Percentiles rank a stretch among this genome's conserved stretches.
These are phyloP conservation scores for Hipparchia semele DNA, from an alignment of 2,888 invertebrate genomes.

Conservation along the genomic window DNA sequence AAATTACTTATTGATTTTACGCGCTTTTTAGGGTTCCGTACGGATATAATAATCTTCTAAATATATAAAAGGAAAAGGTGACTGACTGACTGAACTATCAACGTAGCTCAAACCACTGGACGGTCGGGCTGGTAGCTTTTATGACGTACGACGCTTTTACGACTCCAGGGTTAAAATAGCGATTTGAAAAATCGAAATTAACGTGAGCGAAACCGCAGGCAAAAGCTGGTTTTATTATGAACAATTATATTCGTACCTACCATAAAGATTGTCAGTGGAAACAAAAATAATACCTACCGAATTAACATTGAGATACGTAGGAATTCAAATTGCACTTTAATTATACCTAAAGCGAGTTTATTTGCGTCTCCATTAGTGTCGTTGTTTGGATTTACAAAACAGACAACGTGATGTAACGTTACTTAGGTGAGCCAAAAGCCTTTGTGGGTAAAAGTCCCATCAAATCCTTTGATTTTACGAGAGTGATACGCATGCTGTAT, in stretches of 20 bases:
- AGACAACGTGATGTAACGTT: not conserved
- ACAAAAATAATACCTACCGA: not conserved
- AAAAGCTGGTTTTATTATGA: too few relatives aligned
- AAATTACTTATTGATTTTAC: slow-evolving; percentile 1
- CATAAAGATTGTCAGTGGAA: not conserved
- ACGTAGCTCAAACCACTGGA: too few relatives aligned
- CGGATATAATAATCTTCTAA: too few relatives aligned
- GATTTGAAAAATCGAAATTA: too few relatives aligned
- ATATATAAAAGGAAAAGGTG: too few relatives aligned
- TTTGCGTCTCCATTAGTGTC: not conserved
- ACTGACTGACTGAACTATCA: too few relatives aligned
- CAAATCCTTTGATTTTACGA: slow-evolving; percentile 11
- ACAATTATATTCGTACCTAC: not conserved
- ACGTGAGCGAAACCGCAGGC: too few relatives aligned
- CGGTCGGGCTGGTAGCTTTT: too few relatives aligned
- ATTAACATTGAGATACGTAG: not conserved
- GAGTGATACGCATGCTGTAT: too few relatives aligned
- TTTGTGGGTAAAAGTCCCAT: slow-evolving; percentile 6
- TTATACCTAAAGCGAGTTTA: slow-evolving; percentile 4
- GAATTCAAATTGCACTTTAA: slow-evolving; percentile 8
- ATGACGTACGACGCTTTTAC: too few relatives aligned
- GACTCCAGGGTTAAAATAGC: too few relatives aligned
- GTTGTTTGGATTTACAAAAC: not conserved
- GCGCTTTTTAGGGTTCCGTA: not conserved
- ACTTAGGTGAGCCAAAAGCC: not conserved